Base-by-base conservation (phyloP, 1,140 invertebrate genomes). In the Onthophagus taurus region DNA sequence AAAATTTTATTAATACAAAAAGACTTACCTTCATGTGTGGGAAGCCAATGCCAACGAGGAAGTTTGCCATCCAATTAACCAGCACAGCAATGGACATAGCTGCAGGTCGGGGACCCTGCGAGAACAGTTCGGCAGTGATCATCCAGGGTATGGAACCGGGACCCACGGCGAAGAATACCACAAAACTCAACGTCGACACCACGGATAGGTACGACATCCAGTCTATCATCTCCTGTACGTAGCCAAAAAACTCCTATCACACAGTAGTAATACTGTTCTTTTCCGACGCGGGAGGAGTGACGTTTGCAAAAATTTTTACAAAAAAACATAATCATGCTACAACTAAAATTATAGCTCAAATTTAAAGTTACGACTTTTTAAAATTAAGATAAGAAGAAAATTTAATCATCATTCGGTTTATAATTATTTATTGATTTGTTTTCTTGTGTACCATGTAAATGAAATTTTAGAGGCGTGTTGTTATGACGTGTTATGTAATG, bases 61-160 rank as follows among this genome's bases (percentile, higher is more conserved):
- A 97, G 71, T 97, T 99, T 58, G 91, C 89, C 61, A 92, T 78
- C 96, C 96, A 99, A 75, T 99, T 99, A 68, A 96, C 87, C 51
- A 97, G 76, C 16, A 97, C 93, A 16, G 94, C 91, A 52, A 99
- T 91, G 51, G 92, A 94, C 85, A 97, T 97, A 51, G 96, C 96
- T 44, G 91, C 90, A 18, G 94, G 90, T 51, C 95, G 73, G 11
- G 95, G 90, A 29, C 90, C 92, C 69, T 98, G 94, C 5, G 91
- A 89, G 71, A 99, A 99, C 29, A 99, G 74, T 67, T 99, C 96
- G 24, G 94, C 91, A 6, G 94, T 97, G 59, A 97, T 98, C 80
- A 99, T 85, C 95, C 95, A 98, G 0, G 96, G 95, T 59, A 99
- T 98, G 17, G 94, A 94, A 34, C 94, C 89, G 37, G 85, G 91